Conservation (phyloP, 1,140 invertebrate species). For the Bombus ignitus region DNA sequence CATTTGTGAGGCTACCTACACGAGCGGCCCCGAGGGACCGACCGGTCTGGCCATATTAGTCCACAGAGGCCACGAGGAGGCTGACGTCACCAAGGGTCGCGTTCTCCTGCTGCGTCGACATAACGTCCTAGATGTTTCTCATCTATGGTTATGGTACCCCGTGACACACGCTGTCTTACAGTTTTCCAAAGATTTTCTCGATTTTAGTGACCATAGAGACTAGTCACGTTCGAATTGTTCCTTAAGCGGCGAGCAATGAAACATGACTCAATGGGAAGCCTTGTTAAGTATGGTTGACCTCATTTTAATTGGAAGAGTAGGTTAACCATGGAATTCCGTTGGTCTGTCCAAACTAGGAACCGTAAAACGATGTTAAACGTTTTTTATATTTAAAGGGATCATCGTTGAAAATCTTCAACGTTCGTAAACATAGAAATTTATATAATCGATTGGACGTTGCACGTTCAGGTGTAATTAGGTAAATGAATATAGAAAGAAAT, state of each 20-base stretch:
- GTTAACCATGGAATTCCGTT: neutral
- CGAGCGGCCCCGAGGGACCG: constrained; percentile 48
- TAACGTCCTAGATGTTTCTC: constrained; percentile 27
- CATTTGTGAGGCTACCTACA: constrained; percentile 42
- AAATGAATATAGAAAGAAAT: neutral
- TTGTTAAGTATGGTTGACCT: constrained; percentile 19
- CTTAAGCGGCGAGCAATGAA: neutral
- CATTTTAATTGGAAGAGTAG: neutral
- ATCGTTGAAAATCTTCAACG: neutral
- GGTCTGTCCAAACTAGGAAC: neutral
- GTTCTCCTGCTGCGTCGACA: constrained; percentile 33
- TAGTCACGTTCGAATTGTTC: neutral
- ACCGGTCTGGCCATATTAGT: constrained; percentile 69
- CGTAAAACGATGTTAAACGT: neutral
- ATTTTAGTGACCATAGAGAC: neutral
- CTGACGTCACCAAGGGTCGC: constrained; percentile 64
- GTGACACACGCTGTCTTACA: neutral
- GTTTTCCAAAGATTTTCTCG: neutral
- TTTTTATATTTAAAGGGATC: too few species aligned
- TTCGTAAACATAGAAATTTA: neutral
- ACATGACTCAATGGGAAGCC: constrained; percentile 1
- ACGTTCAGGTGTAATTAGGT: too few species aligned
- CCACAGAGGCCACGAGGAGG: constrained; percentile 51
- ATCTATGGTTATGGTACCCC: constrained; percentile 1
- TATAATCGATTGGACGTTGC: too few species aligned